Conservation (phyloP, 1,140 invertebrate species). For the Habropoda laboriosa region DNA sequence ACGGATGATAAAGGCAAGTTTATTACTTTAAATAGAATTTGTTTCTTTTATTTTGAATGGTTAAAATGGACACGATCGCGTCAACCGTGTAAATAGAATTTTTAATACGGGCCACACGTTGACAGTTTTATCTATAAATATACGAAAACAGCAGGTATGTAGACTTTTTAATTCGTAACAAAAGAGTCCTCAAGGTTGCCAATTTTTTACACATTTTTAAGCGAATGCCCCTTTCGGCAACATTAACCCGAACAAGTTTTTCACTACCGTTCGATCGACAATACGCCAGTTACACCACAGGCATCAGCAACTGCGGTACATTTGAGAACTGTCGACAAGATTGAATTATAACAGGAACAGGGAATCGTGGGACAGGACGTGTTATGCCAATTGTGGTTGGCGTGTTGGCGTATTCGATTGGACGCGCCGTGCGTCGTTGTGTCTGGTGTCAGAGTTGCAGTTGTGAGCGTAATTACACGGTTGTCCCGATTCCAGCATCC, state of each 20-base stretch:
- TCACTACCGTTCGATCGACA: background rate
- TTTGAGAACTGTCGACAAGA: slow-evolving; percentile 17
- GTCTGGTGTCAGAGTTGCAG: slow-evolving; percentile 26
- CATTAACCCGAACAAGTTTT: background rate
- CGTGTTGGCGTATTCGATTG: slow-evolving; percentile 23
- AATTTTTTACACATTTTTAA: too few species aligned
- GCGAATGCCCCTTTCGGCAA: too few species aligned
- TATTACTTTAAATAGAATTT: too few species aligned
- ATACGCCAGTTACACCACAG: background rate
- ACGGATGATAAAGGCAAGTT: too few species aligned
- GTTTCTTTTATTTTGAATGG: too few species aligned
- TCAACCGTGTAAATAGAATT: too few species aligned
- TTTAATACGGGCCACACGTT: too few species aligned
- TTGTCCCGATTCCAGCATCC: slow-evolving; percentile 17
- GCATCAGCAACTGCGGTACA: background rate
- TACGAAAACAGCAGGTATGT: too few species aligned
- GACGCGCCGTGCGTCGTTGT: slow-evolving; percentile 8
- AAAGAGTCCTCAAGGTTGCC: too few species aligned
- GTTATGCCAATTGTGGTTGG: slow-evolving; percentile 27
- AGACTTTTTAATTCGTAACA: too few species aligned
- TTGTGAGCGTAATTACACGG: slow-evolving; percentile 37
- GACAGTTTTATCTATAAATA: too few species aligned
- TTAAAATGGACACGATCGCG: too few species aligned
- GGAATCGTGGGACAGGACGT: slow-evolving; percentile 14
- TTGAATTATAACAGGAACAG: slow-evolving; percentile 37